Percentiles rank a stretch among this genome's conserved stretches.
Conservation (phyloP, 2,888 invertebrate species). For the Oscheius onirici region DNA sequence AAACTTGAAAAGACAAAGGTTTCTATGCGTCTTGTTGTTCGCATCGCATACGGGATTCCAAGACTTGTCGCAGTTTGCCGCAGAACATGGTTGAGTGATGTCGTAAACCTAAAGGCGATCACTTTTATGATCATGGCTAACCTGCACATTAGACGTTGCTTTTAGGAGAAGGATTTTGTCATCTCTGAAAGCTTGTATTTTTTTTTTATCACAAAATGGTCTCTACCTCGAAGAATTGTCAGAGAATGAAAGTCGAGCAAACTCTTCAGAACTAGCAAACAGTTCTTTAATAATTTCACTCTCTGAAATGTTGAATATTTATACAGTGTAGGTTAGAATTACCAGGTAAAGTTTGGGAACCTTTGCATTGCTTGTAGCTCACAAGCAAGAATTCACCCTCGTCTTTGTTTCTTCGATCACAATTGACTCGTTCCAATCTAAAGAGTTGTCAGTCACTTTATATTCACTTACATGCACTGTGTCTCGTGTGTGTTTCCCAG, state of each 20-base stretch:
- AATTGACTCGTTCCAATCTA: slow-evolving; percentile 30
- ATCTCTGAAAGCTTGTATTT: too few species aligned
- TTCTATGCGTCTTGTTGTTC: slow-evolving; percentile 58
- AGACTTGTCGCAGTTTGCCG: slow-evolving; percentile 51
- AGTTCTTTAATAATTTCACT: too few species aligned
- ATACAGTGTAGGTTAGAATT: too few species aligned
- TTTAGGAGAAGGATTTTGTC: too few species aligned
- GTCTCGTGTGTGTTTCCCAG: slow-evolving; percentile 55
- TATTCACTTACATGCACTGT: slow-evolving; percentile 52
- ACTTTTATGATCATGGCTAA: too few species aligned
- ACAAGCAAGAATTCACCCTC: slow-evolving; percentile 5
- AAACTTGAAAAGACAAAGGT: slow-evolving; percentile 61
- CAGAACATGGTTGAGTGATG: slow-evolving; percentile 39
- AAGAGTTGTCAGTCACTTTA: neutral
- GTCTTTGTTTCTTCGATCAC: slow-evolving; percentile 3
- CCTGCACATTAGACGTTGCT: too few species aligned
- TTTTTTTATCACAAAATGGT: too few species aligned
- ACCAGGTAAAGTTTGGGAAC: neutral
- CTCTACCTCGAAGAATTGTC: too few species aligned
- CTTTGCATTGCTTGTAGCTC: neutral
- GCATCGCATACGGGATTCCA: slow-evolving; percentile 65
- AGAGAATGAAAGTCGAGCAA: too few species aligned
- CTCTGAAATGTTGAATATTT: too few species aligned
- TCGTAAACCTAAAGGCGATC: slow-evolving; percentile 13
- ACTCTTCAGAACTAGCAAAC: too few species aligned